Conservation (phyloP, 2,113 vertebrate species). For the Spea multiplicata region DNA sequence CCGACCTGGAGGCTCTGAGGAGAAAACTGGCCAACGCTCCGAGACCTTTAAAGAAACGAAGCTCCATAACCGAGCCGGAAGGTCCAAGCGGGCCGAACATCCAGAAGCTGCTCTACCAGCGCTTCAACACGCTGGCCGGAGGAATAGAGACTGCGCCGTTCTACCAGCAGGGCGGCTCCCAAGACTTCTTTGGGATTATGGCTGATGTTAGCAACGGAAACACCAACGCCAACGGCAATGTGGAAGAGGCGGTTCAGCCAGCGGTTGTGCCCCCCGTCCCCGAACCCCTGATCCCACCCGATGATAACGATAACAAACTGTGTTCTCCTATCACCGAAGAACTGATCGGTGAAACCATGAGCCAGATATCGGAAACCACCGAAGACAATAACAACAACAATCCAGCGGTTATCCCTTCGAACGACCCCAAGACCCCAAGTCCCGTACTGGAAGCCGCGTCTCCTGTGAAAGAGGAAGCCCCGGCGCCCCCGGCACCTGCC, state of each 20-base stretch:
- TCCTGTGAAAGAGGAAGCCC: constrained; percentile 63
- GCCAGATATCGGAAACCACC: constrained; percentile 60
- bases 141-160: constrained; percentile 87
- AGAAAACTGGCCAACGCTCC: constrained; percentile 91
- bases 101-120: constrained; percentile 94
- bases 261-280: constrained; percentile 53
- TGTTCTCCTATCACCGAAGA: constrained; percentile 65
- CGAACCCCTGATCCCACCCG: constrained; percentile 60
- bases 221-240: constrained; percentile 73
- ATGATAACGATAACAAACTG: constrained; percentile 66
- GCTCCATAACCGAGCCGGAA: constrained; percentile 96
- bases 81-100: constrained; percentile 94
- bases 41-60: constrained; percentile 89
- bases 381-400: constrained; percentile 82
- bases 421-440: constrained; percentile 65
- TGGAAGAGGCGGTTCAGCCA: constrained; percentile 62
- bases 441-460: constrained; percentile 64
- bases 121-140: constrained; percentile 93
- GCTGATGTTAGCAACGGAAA: constrained; percentile 82
- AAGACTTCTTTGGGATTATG: constrained; percentile 73
- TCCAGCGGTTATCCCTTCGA: constrained; percentile 65
- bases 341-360: constrained; percentile 60
- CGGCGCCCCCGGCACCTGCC: constrained; percentile 55
- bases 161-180: constrained; percentile 82
- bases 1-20: constrained; percentile 88